These are phyloP conservation scores for Rhabdomys pumilio DNA, from an alignment of 2,797 vertebrate species.

Conservation along the genomic window DNA sequence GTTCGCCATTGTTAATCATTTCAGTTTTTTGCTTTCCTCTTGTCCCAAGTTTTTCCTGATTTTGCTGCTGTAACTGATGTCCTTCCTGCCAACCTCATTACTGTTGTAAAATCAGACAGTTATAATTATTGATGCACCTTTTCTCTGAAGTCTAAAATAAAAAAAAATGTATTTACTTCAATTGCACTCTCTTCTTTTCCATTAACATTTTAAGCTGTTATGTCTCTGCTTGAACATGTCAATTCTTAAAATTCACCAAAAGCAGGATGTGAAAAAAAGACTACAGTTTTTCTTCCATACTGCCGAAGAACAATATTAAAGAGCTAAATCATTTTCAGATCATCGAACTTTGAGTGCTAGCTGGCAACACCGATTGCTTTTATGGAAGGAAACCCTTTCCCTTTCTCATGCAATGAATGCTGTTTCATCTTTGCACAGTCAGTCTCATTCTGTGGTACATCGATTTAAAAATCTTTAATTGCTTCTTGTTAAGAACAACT, in stretches of 20 bases:
- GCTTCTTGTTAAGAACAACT: slow-evolving; percentile 56
- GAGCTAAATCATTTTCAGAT: slow-evolving; percentile 63
- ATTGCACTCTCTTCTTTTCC: slow-evolving; percentile 2
- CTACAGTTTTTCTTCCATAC: background rate
- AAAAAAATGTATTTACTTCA: slow-evolving; percentile 42
- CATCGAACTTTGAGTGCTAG: slow-evolving; percentile 63
- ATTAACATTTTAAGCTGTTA: slow-evolving; percentile 62
- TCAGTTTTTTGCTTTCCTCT: background rate
- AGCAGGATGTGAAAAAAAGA: slow-evolving; percentile 39
- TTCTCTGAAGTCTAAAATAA: slow-evolving; percentile 44
- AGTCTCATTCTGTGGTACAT: slow-evolving; percentile 43
- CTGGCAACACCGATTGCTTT: background rate
- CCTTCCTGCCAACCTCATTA: background rate
- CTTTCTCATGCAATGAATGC: background rate
- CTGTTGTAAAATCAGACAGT: background rate
- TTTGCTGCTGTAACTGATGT: background rate
- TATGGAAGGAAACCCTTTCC: background rate
- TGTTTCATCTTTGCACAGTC: slow-evolving; percentile 41
- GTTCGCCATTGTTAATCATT: background rate
- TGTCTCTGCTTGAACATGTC: background rate
- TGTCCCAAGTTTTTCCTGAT: slow-evolving; percentile 23
- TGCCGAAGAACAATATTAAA: slow-evolving; percentile 32
- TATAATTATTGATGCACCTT: slow-evolving; percentile 15
- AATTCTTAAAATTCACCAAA: slow-evolving; percentile 59
- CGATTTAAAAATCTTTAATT: slow-evolving; percentile 73